Conservation (phyloP, 2,888 invertebrate genomes). For the Tetropium fuscum region DNA sequence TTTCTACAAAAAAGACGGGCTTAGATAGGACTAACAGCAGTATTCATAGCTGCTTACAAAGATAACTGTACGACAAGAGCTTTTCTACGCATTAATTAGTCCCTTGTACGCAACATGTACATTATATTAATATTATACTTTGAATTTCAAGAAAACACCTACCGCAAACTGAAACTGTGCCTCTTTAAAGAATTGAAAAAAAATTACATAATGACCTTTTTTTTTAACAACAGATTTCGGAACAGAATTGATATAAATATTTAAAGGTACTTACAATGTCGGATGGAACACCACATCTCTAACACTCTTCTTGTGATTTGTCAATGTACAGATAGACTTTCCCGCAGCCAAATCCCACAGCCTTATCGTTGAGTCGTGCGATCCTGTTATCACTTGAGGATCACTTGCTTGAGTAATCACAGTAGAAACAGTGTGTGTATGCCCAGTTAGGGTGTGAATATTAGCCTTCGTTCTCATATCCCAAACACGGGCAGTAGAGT, state of each 20-base stretch:
- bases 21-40: not conserved
- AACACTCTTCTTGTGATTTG: conserved; percentile 98
- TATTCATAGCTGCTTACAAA: not conserved
- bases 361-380: conserved; percentile 96
- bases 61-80: conserved; percentile 1
- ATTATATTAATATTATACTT: too few species aligned
- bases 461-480: conserved; percentile 99
- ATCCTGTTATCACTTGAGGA: conserved; percentile 92
- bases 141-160: too few species aligned
- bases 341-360: conserved; percentile 99
- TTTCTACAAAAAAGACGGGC: conserved; percentile 69
- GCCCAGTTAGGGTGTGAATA: conserved; percentile 95
- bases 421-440: conserved; percentile 97
- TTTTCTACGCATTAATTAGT: too few species aligned
- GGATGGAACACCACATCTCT: conserved; percentile 84
- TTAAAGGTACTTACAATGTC: conserved; percentile 70
- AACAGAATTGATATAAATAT: too few species aligned
- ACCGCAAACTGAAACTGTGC: too few species aligned
- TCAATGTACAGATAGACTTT: conserved; percentile 92
- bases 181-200: too few species aligned
- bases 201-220: too few species aligned
- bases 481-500: conserved; percentile 97
- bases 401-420: conserved; percentile 93
- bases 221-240: too few species aligned
- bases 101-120: too few species aligned